Conservation (phyloP, 1,140 invertebrate species). For the Drosophila dunni region DNA sequence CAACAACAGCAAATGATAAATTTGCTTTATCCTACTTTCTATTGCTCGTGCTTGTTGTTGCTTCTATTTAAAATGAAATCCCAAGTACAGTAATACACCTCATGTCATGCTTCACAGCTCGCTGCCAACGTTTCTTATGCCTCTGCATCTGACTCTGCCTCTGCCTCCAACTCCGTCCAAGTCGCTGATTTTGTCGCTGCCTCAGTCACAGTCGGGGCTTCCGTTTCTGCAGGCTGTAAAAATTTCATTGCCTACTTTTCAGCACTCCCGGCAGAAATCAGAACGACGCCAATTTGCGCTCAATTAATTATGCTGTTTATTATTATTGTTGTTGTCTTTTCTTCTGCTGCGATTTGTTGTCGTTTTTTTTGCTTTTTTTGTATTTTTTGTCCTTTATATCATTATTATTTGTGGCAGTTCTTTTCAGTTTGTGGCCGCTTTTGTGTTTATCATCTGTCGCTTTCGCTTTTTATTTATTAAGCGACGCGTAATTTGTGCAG, state of each 20-base stretch:
- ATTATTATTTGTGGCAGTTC: slow-evolving; percentile 39
- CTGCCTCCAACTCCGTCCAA: slow-evolving; percentile 4
- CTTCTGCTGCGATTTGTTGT: neutral
- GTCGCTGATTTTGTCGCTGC: neutral
- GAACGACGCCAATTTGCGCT: slow-evolving; percentile 73
- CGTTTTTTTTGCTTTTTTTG: neutral
- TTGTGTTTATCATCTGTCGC: slow-evolving; percentile 57
- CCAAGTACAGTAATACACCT: slow-evolving; percentile 35
- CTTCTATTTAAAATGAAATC: slow-evolving; percentile 34
- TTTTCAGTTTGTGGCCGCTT: slow-evolving; percentile 51
- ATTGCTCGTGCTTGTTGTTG: slow-evolving; percentile 30
- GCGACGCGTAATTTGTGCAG: slow-evolving; percentile 50
- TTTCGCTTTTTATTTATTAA: slow-evolving; percentile 63
- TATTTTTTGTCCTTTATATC: slow-evolving; percentile 26
- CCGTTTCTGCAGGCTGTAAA: slow-evolving; percentile 41
- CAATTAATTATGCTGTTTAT: slow-evolving; percentile 74
- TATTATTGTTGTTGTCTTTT: slow-evolving; percentile 14
- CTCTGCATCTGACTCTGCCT: neutral
- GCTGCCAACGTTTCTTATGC: neutral
- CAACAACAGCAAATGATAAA: slow-evolving; percentile 67
- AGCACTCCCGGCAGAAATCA: slow-evolving; percentile 53
- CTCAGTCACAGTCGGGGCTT: neutral
- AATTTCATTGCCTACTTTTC: slow-evolving; percentile 64
- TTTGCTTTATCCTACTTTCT: slow-evolving; percentile 53
- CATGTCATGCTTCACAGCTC: neutral